These are phyloP conservation scores for Ceyx melanurus DNA, from an alignment of 2,113 vertebrate species.

Conservation along the genomic window DNA sequence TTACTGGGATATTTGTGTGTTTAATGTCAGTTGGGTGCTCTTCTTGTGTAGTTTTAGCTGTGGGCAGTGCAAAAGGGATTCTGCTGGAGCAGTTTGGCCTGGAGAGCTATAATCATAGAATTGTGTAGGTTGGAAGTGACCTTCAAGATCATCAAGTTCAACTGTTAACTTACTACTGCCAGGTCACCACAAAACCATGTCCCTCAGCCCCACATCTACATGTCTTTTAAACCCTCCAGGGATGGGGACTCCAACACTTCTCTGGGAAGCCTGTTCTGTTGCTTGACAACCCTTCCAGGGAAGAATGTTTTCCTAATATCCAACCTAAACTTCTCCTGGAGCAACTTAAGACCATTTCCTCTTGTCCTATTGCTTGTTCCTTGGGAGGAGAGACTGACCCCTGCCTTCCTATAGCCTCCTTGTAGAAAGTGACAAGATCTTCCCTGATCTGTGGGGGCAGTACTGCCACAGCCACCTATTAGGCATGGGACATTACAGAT, in stretches of 20 bases:
- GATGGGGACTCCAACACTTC: not conserved
- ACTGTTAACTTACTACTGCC: not conserved
- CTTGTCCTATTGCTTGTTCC: not conserved
- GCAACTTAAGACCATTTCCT: not conserved
- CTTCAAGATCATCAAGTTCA: not conserved
- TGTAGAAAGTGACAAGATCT: not conserved
- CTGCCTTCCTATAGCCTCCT: not conserved
- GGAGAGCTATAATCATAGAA: not conserved
- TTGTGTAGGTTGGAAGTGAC: not conserved
- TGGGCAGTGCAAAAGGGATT: not conserved
- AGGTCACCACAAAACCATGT: not conserved
- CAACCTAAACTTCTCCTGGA: not conserved
- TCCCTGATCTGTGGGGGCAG: not conserved
- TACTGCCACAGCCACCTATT: not conserved
- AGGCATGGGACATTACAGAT: rapidly evolving
- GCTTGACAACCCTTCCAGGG: not conserved
- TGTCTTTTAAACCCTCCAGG: not conserved
- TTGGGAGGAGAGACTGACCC: not conserved
- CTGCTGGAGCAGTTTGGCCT: not conserved
- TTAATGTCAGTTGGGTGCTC: not conserved
- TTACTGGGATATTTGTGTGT: not conserved
- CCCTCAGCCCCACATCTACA: not conserved
- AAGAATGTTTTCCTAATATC: not conserved
- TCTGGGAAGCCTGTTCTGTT: not conserved
- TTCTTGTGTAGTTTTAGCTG: not conserved